Percentiles rank a stretch among this genome's conserved stretches.
These are phyloP conservation scores for Aplysia californica DNA, from an alignment of 1,140 invertebrate genomes.

Conservation along the genomic window DNA sequence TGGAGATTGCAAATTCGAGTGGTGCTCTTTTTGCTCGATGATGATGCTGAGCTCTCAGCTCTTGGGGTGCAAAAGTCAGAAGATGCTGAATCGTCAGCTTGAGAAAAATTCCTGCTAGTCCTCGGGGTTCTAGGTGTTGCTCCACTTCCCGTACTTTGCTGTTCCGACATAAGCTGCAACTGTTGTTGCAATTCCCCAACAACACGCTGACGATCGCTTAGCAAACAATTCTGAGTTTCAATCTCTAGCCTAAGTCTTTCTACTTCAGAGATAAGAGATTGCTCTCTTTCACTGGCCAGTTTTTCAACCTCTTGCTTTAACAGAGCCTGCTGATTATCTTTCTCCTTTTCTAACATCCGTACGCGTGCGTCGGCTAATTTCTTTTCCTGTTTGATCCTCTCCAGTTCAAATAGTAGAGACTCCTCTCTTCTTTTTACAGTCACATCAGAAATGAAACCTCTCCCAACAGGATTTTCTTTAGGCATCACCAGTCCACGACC, in stretches of 20 bases:
- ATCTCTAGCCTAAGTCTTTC: constrained; percentile 47
- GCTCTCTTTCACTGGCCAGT: constrained; percentile 51
- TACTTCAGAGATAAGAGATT: constrained; percentile 48
- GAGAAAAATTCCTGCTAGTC: too few species aligned
- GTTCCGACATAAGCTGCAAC: not conserved
- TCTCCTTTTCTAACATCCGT: constrained; percentile 47
- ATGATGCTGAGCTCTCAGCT: constrained; percentile 9
- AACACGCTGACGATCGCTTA: constrained; percentile 53
- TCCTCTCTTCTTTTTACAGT: constrained; percentile 57
- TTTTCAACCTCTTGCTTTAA: constrained; percentile 49
- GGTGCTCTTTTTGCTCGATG: constrained; percentile 30
- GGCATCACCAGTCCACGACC: not conserved
- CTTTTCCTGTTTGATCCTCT: constrained; percentile 54
- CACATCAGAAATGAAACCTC: constrained; percentile 59
- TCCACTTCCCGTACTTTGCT: not conserved
- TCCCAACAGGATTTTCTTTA: constrained; percentile 47
- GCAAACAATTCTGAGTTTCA: constrained; percentile 45
- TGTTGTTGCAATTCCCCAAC: constrained; percentile 54
- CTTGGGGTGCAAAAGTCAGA: not conserved
- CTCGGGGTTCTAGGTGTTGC: not conserved
- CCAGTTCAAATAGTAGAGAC: constrained; percentile 54
- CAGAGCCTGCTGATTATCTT: constrained; percentile 37
- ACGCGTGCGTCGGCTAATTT: constrained; percentile 49
- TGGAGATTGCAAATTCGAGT: too few species aligned
- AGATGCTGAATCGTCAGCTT: not conserved